A percentile compares a stretch with the other conserved stretches of the same genome.
phyloP scores from a whole-genome alignment of 2,888 invertebrate species.

The Drosophila infuscata region DNA sequence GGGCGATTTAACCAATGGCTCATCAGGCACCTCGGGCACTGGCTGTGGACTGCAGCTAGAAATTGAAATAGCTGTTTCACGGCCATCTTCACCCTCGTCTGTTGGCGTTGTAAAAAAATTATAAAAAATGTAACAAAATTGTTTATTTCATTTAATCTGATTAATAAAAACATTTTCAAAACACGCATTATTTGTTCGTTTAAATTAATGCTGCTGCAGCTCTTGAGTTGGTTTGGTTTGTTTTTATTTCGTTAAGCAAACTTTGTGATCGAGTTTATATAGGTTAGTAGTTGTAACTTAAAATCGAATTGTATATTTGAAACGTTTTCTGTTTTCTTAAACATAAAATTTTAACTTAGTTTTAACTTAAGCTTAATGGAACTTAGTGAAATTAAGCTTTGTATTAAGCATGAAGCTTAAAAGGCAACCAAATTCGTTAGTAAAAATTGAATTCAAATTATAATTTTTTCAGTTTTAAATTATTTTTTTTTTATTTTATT shows the following conservation, averaged over 20 bases:
- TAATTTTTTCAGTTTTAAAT: slow-evolving; percentile 29
- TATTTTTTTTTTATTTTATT: slow-evolving; percentile 10
- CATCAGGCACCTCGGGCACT: slow-evolving; percentile 84
- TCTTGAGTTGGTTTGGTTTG: slow-evolving; percentile 44
- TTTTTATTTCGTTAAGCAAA: slow-evolving; percentile 61
- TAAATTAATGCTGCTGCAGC: slow-evolving; percentile 53
- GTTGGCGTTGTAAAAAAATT: slow-evolving; percentile 53
- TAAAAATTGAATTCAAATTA: slow-evolving; percentile 56
- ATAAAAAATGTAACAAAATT: slow-evolving; percentile 18
- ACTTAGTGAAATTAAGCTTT: slow-evolving; percentile 58
- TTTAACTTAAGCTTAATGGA: slow-evolving; percentile 57
- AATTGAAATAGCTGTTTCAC: slow-evolving; percentile 83
- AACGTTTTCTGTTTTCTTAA: slow-evolving; percentile 39
- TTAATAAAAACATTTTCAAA: slow-evolving; percentile 31
- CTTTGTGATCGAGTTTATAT: slow-evolving; percentile 68
- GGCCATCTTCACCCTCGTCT: slow-evolving; percentile 83
- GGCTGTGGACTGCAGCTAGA: slow-evolving; percentile 84
- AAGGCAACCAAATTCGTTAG: slow-evolving; percentile 72
- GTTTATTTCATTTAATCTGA: slow-evolving; percentile 11
- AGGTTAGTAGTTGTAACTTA: slow-evolving; percentile 73
- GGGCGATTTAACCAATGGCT: slow-evolving; percentile 95
- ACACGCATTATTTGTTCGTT: slow-evolving; percentile 52
- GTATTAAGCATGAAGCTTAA: slow-evolving; percentile 73
- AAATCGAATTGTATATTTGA: slow-evolving; percentile 41
- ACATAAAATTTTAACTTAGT: slow-evolving; percentile 48